phyloP scores from a whole-genome alignment of 2,113 vertebrate species.

The Plotosus lineatus region DNA sequence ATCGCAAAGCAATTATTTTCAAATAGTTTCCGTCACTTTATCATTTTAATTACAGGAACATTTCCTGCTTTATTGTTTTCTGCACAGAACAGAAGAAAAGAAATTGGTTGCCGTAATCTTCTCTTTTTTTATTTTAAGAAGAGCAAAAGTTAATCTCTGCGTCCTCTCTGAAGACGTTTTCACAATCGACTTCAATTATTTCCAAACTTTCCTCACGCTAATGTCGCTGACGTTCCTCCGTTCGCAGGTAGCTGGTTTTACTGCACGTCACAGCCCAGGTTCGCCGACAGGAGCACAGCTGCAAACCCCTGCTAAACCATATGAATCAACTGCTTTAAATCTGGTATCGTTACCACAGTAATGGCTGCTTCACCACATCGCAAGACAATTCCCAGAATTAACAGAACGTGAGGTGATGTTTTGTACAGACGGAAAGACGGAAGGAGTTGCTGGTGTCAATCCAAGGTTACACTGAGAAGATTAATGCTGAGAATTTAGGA shows the following conservation, averaged over 20 bases:
- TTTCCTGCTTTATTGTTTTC: constrained; percentile 8
- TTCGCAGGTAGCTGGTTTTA: background rate
- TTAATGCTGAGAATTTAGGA: no score
- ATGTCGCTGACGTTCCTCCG: background rate
- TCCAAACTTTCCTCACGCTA: background rate
- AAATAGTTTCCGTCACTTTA: constrained; percentile 46
- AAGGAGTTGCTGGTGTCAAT: no score
- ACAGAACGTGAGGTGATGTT: no score
- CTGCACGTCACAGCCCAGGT: background rate
- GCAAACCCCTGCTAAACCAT: background rate
- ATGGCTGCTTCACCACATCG: background rate
- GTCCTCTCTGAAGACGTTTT: background rate
- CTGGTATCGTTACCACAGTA: background rate
- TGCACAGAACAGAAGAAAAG: constrained; percentile 3
- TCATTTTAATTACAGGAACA: constrained; percentile 52
- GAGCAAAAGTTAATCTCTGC: background rate
- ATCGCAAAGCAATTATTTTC: constrained; percentile 54
- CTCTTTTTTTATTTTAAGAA: constrained; percentile 20
- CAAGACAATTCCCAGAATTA: no score
- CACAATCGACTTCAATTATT: background rate
- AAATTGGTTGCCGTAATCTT: constrained; percentile 6
- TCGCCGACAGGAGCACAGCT: background rate
- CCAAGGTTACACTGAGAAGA: no score
- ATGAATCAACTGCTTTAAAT: background rate
- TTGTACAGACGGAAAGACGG: no score